Base-by-base conservation (phyloP, 2,113 vertebrate genomes). In the Melanocharis versteri region DNA sequence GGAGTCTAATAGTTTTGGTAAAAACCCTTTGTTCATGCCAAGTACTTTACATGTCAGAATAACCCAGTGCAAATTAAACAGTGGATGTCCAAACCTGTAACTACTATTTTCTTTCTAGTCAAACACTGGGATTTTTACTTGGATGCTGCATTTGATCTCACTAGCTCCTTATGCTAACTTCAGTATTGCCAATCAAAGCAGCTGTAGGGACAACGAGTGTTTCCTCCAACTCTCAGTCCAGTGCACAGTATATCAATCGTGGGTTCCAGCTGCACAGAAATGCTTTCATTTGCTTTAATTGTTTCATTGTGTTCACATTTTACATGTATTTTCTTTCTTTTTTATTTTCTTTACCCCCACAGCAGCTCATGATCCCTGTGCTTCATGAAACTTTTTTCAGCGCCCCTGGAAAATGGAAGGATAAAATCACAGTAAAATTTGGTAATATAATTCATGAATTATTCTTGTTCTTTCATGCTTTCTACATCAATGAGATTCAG, bases 221-320 rank as follows among this genome's bases (percentile, higher is more conserved):
- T 96, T 90, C 65, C 85, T 95, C 50, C 69, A 80, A 2, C 76
- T 75, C 84, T 50, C 84, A 93, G 66, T 66, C 39, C 75, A 61
- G 58, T 17, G 48, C 87, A 93, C 81, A 93, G 15, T 50, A 11
- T 37, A 95, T 94, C 85, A 83, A 7, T 90, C 6, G 3, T 70
- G 78, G 44, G 17, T 56, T 91, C 91, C 92, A 96, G 86, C 94
- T 92, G 73, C 79, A 89, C 56, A 92, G 69, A 53, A 96, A 89
- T 90, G 66, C 61, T 97, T 97, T 90, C 72, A 90, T 93, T 94
- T 91, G 58, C 37, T 89, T 80, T 97, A 96, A 97, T 96, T 51
- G 71, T 72, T 95, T 97, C 79, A 95, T 80, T 93, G 58, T 96
- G 80, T 90, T 94, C 82, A 27, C 77, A 79, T 93, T 95, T 60